phyloP scores from a whole-genome alignment of 2,797 vertebrate species.

The Paedocypris micromegethes region DNA sequence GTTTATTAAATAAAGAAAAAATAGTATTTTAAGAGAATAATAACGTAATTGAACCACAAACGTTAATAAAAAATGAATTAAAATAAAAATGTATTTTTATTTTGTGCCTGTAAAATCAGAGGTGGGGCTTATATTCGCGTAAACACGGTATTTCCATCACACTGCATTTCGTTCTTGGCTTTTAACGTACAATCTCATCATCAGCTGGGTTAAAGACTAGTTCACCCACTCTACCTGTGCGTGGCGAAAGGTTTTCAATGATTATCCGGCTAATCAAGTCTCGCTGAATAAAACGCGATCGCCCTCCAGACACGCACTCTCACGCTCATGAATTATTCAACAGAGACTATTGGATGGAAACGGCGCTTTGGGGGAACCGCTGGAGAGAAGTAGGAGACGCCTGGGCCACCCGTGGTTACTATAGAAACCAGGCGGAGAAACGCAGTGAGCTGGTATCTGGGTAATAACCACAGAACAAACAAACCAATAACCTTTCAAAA shows the following conservation, averaged over 20 bases:
- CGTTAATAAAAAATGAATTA: too few relatives aligned
- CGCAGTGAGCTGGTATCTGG: conserved; percentile 25
- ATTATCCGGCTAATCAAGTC: conserved; percentile 27
- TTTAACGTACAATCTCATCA: too few relatives aligned
- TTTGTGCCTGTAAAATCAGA: too few relatives aligned
- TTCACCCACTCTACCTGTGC: background rate
- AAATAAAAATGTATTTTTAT: too few relatives aligned
- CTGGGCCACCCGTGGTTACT: conserved; percentile 39
- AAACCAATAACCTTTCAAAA: background rate
- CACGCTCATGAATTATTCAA: conserved; percentile 13
- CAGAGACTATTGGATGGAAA: conserved; percentile 3
- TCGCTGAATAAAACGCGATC: conserved; percentile 12
- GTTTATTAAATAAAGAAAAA: too few relatives aligned
- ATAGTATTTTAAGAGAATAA: too few relatives aligned
- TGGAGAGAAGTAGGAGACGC: too few relatives aligned
- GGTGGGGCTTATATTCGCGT: too few relatives aligned
- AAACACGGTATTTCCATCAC: too few relatives aligned
- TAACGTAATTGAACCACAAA: too few relatives aligned
- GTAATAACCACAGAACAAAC: conserved; percentile 27
- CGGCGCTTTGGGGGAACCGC: background rate
- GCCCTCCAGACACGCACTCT: conserved; percentile 22
- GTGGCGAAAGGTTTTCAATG: conserved; percentile 21
- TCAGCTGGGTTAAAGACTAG: too few relatives aligned
- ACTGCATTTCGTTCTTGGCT: too few relatives aligned
- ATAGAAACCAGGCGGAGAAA: conserved; percentile 38